Conservation (phyloP, 35 echinoderm and acorn worm genomes). For the Anneissia japonica region DNA sequence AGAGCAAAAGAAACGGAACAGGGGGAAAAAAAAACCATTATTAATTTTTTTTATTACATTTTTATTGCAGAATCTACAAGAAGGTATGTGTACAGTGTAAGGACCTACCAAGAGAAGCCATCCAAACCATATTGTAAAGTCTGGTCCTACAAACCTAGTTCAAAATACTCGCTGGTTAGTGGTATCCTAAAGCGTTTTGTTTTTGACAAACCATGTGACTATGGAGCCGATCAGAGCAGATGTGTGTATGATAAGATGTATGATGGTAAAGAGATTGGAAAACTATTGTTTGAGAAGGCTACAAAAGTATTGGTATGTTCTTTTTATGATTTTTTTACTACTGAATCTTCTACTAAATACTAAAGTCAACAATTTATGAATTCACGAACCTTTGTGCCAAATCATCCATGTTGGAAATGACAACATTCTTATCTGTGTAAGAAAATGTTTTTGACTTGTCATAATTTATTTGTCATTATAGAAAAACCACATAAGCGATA, state of each 20-base stretch:
- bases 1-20: too few relatives aligned
- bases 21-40: too few relatives aligned
- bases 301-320: background rate
- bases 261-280: background rate
- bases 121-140: background rate
- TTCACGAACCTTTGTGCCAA: too few relatives aligned
- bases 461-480: background rate
- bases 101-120: background rate
- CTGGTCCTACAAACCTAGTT: background rate
- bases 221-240: background rate
- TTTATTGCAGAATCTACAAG: background rate
- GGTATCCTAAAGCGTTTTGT: background rate
- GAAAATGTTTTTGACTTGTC: too few relatives aligned
- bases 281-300: background rate
- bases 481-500: slow-evolving; percentile 21
- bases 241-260: background rate
- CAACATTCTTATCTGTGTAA: too few relatives aligned
- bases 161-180: background rate
- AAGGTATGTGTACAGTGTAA: background rate
- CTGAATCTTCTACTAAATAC: too few relatives aligned
- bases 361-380: too few relatives aligned
- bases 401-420: too few relatives aligned
- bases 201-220: background rate
- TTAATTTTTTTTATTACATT: too few relatives aligned
- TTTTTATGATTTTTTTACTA: too few relatives aligned